phyloP scores from a whole-genome alignment of 2,888 invertebrate species.

The Watsonalla cultraria region DNA sequence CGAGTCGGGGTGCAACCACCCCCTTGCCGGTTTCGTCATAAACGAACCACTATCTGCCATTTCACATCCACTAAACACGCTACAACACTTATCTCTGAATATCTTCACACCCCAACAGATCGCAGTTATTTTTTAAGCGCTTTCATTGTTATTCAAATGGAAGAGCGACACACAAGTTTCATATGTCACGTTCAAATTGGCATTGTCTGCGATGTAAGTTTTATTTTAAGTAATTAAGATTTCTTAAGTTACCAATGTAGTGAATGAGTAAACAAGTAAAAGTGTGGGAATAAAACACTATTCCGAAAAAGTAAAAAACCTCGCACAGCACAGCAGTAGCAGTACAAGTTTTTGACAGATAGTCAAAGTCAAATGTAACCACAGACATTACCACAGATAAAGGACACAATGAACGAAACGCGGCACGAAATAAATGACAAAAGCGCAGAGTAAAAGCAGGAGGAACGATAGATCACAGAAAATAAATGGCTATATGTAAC shows the following conservation, averaged over 20 bases:
- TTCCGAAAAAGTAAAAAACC: constrained; percentile 17
- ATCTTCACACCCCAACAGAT: constrained; percentile 63
- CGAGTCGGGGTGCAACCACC: constrained; percentile 92
- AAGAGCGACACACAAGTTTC: constrained; percentile 12
- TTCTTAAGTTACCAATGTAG: constrained; percentile 6
- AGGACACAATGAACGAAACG: too few relatives aligned
- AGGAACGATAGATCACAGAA: too few relatives aligned
- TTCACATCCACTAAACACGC: constrained; percentile 16
- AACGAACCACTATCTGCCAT: constrained; percentile 69
- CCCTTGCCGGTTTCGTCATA: constrained; percentile 88
- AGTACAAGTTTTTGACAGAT: constrained; percentile 29
- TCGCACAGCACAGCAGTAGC: constrained; percentile 16
- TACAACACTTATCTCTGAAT: constrained; percentile 22
- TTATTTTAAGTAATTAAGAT: constrained; percentile 2
- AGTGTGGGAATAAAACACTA: constrained; percentile 23
- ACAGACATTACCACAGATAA: too few relatives aligned
- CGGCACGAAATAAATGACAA: too few relatives aligned
- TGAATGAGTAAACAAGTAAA: constrained; percentile 21
- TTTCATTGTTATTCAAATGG: constrained; percentile 70
- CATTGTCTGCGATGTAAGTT: too few relatives aligned
- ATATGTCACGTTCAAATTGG: neutral
- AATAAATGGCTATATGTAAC: too few relatives aligned
- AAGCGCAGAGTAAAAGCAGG: too few relatives aligned
- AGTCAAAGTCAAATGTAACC: too few relatives aligned
- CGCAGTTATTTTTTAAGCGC: constrained; percentile 59